These are phyloP conservation scores for human DNA, from an alignment of 2,113 vertebrate genomes.

Conservation along the genomic window DNA sequence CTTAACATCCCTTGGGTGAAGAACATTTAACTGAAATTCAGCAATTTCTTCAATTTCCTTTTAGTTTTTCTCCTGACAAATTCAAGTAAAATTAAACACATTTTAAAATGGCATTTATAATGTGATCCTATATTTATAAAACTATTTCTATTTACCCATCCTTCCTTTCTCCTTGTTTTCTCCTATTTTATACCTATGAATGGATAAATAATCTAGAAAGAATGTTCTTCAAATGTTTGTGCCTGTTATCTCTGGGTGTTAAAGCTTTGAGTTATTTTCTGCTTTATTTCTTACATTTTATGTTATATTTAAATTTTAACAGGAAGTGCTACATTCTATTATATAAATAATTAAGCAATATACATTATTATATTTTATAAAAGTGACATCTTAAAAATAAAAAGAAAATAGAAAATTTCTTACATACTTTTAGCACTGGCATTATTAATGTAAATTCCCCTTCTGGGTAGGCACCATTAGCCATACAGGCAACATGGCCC, in stretches of 20 bases:
- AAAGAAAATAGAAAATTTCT: neutral
- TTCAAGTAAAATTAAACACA: neutral
- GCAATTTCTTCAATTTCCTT: neutral
- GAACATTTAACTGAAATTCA: neutral
- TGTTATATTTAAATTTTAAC: neutral
- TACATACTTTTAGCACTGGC: neutral
- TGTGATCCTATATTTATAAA: neutral
- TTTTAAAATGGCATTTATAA: neutral
- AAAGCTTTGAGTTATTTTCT: neutral
- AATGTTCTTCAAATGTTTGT: neutral
- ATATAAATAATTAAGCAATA: neutral
- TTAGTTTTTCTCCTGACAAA: neutral
- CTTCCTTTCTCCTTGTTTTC: neutral
- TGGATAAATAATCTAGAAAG: neutral
- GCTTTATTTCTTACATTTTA: neutral
- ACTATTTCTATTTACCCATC: neutral
- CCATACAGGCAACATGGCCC: neutral
- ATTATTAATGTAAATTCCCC: neutral
- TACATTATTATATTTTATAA: neutral
- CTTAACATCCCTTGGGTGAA: neutral
- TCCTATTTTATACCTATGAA: neutral
- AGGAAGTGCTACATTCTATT: neutral
- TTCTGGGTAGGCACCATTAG: neutral
- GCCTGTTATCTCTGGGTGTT: neutral
- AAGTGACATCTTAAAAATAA: neutral